Percentiles rank a stretch among this genome's conserved stretches.
Conservation (phyloP, 23 tunicate species). For the Ascidia mentula region DNA sequence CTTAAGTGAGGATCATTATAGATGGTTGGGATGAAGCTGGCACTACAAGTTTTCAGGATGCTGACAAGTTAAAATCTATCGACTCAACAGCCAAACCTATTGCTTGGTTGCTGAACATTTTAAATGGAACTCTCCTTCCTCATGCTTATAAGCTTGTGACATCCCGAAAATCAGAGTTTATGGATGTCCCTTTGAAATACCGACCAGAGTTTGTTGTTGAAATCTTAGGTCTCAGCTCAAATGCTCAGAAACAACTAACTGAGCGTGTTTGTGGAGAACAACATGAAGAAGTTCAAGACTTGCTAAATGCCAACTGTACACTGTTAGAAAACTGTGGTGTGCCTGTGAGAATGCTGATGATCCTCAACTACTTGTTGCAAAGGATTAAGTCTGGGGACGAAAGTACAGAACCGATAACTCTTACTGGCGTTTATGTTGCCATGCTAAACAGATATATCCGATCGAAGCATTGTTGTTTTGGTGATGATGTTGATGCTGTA, state of each 20-base stretch:
- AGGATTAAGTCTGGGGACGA: not conserved
- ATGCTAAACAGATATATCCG: not conserved
- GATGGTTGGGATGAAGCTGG: not conserved
- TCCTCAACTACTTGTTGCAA: not conserved
- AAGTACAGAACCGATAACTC: not conserved
- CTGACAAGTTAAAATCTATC: not conserved
- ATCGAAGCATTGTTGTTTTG: not conserved
- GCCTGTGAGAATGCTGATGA: not conserved
- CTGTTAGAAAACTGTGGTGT: not conserved
- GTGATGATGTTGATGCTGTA: not conserved
- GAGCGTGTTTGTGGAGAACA: not conserved
- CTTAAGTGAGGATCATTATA: no score
- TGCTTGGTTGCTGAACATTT: not conserved
- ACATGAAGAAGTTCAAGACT: not conserved
- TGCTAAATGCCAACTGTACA: not conserved
- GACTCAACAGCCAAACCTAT: not conserved
- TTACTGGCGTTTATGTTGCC: not conserved
- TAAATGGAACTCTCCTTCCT: not conserved
- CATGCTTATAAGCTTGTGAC: not conserved
- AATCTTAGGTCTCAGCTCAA: not conserved
- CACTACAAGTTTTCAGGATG: not conserved
- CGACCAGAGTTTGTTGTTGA: not conserved
- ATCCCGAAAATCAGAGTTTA: not conserved
- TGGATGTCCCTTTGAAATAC: not conserved
- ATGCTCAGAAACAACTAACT: not conserved